Conservation (phyloP, 2,113 vertebrate species). For the Phoxinus phoxinus region DNA sequence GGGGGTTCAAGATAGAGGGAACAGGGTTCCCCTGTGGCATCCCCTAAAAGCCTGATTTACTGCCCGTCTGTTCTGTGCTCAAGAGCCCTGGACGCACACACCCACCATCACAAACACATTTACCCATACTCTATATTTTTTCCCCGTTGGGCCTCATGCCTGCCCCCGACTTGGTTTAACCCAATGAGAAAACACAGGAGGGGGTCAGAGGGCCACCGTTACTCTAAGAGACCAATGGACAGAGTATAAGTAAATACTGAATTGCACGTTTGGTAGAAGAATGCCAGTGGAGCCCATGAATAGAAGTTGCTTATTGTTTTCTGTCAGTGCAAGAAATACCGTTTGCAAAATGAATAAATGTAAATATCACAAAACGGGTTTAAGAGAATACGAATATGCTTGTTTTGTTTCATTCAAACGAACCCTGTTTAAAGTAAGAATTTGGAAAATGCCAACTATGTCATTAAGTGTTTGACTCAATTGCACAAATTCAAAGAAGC, state of each 20-base stretch:
- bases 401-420: not conserved
- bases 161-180: slow-evolving; percentile 54
- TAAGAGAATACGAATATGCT: not conserved
- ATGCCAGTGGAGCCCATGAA: not conserved
- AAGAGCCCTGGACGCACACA: slow-evolving; percentile 58
- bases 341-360: not conserved
- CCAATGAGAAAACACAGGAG: slow-evolving; percentile 65
- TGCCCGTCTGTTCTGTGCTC: slow-evolving; percentile 63
- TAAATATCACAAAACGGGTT: not conserved
- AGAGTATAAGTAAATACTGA: slow-evolving; percentile 65
- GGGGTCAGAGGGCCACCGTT: slow-evolving; percentile 63
- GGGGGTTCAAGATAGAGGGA: slow-evolving; percentile 23
- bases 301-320: slow-evolving; percentile 9
- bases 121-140: slow-evolving; percentile 68
- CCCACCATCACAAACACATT: slow-evolving; percentile 32
- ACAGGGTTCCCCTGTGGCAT: slow-evolving; percentile 66
- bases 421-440: slow-evolving; percentile 6
- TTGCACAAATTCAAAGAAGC: not conserved
- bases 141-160: slow-evolving; percentile 51
- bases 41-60: slow-evolving; percentile 66
- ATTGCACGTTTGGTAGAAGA: slow-evolving; percentile 53
- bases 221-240: slow-evolving; percentile 64
- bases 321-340: not conserved
- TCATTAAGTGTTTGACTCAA: not conserved
- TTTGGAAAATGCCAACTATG: slow-evolving; percentile 7